Conservation (phyloP, 2,113 vertebrate genomes). For the Leptosomus discolor region DNA sequence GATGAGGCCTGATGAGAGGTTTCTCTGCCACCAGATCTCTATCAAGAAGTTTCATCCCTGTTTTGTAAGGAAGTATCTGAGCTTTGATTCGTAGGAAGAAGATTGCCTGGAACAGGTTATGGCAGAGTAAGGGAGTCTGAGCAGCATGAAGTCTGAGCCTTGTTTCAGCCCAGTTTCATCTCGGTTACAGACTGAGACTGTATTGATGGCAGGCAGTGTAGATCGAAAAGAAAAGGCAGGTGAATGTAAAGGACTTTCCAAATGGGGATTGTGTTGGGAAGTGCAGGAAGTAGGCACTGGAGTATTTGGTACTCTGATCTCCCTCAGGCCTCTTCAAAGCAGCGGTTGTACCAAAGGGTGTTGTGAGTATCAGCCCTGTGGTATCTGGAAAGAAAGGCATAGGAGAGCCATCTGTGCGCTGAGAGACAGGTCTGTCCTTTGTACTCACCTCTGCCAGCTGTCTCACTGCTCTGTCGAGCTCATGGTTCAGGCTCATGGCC, state of each 20-base stretch:
- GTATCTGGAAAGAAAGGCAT: not conserved
- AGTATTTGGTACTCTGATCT: not conserved
- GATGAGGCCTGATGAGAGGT: not conserved
- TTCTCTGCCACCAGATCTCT: not conserved
- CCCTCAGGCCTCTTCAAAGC: not conserved
- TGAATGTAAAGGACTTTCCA: not conserved
- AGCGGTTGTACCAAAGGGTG: not conserved
- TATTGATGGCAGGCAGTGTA: not conserved
- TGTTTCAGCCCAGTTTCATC: not conserved
- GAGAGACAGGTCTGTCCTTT: not conserved
- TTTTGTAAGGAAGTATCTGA: not conserved
- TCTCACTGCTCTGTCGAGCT: fast-evolving
- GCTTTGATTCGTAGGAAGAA: not conserved
- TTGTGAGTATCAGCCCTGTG: not conserved
- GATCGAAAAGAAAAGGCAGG: not conserved
- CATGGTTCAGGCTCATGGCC: not conserved
- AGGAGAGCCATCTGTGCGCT: fast-evolving
- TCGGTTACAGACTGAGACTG: not conserved
- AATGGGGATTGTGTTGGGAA: fast-evolving
- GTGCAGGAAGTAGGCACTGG: too few relatives aligned
- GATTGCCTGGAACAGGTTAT: not conserved
- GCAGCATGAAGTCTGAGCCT: not conserved
- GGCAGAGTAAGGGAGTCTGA: not conserved
- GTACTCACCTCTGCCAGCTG: not conserved
- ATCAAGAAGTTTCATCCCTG: not conserved